Evolutionary conservation across 1,140 invertebrate genomes (phyloP), one percentile per base, ranked within the genome.

Genomic region (Meloidogyne hapla): DNA sequence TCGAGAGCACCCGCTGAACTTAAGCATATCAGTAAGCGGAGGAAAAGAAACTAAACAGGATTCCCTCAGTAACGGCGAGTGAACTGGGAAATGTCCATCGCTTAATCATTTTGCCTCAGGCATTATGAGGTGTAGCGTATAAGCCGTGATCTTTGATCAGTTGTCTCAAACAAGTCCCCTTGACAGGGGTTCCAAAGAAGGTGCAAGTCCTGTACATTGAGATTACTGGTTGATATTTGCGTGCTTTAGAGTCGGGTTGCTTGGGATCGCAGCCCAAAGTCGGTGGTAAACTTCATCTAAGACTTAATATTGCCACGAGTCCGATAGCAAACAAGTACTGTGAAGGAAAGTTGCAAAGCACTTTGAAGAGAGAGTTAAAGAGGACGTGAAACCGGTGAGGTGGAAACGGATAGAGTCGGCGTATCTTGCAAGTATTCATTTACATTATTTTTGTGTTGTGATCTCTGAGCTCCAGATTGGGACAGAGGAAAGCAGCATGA

Each of bases 41-140:
- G 92, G 92, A 93, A 93, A 93, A 93, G 91, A 93, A 93, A 93
- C 91, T 92, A 93, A 93, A 91, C 82, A 91, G 91, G 92, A 93
- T 93, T 93, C 90, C 91, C 91, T n/a, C 89, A 93, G 92, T 93
- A 93, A 90, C 91, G 90, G 92, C 92, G 92, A 93, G 91, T 91
- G 92, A 93, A 93, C 89, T 89, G 91, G 91, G 90, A 92, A 87
- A 26, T 92, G 92, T 91, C 90, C 92, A 92, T 89, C 91, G 89
- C 89, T 85, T 88, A 91, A 91, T 89, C 88, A 85, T 85, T 73
- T 76, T 80, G 79, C 33, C 69, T 81, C 63, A 74, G 80, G 83
- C 83, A 86, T 83, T 84, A 88, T 88, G 91, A 91, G 89, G 89
- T 92, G 91, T 92, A 89, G 91, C 90, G 91, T 91, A 90, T 83